A percentile compares a stretch with the other conserved stretches of the same genome.
These are phyloP conservation scores for Drosophila setifemur DNA, from an alignment of 1,140 invertebrate genomes.

Conservation along the genomic window DNA sequence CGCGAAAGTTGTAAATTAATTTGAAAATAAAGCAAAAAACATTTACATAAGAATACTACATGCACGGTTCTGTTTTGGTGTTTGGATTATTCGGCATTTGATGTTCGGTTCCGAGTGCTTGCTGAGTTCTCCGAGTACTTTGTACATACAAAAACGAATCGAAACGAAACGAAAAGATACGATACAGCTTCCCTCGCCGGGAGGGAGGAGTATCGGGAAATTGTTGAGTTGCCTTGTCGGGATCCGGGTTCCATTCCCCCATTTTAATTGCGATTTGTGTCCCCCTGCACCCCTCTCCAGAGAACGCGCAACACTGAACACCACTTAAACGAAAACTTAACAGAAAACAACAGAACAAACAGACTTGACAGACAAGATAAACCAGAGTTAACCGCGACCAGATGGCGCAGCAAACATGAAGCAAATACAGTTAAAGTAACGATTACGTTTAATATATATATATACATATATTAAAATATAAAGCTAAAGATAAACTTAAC, in stretches of 20 bases:
- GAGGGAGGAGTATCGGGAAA: no score
- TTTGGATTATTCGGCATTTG: constrained; percentile 13
- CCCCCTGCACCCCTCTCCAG: not conserved
- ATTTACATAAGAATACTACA: constrained; percentile 37
- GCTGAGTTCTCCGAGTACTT: no score
- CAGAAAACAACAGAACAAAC: not conserved
- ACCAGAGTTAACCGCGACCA: constrained; percentile 34
- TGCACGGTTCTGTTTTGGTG: constrained; percentile 29
- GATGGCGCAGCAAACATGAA: constrained; percentile 19
- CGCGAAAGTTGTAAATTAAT: constrained; percentile 54
- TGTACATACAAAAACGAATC: constrained; percentile 14
- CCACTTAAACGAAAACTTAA: not conserved
- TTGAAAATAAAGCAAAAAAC: constrained; percentile 51
- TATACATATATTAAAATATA: constrained; percentile 23
- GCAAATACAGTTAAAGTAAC: constrained; percentile 35
- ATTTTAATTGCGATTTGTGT: not conserved
- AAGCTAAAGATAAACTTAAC: constrained; percentile 45
- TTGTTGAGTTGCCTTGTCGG: constrained; percentile 10
- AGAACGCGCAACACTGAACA: no score
- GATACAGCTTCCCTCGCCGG: not conserved
- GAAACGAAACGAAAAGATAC: no score
- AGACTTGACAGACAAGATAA: constrained; percentile 34
- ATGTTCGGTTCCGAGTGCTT: constrained; percentile 28
- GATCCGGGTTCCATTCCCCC: not conserved
- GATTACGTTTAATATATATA: constrained; percentile 39